These are phyloP conservation scores for Phalacrocorax pelagicus DNA, from an alignment of 2,113 vertebrate species.

Conservation along the genomic window DNA sequence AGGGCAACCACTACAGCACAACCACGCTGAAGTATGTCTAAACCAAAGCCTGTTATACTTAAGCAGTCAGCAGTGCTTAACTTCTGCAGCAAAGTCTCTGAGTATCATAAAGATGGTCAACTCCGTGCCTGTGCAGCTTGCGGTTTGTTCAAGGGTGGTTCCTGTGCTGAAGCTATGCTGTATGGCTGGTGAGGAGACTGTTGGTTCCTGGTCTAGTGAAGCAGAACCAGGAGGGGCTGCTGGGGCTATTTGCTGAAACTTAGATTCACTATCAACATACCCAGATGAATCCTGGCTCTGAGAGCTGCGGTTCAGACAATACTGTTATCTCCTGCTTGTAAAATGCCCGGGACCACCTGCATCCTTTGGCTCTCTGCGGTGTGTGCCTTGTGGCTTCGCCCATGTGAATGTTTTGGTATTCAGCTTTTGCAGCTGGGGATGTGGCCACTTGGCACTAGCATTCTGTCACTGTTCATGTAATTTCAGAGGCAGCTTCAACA, in stretches of 20 bases:
- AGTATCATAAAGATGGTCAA: neutral
- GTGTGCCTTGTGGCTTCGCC: neutral
- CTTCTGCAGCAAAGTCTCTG: neutral
- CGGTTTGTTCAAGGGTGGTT: conserved; percentile 26
- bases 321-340: neutral
- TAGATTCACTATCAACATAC: neutral
- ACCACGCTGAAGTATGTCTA: neutral
- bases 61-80: neutral
- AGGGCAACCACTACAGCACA: neutral
- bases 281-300: neutral
- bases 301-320: neutral
- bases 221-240: conserved; percentile 2
- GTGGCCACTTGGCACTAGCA: neutral
- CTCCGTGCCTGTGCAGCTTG: neutral
- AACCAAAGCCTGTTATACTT: neutral
- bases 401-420: neutral
- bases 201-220: neutral
- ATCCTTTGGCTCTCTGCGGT: neutral
- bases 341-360: neutral
- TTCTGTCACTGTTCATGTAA: neutral
- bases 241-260: neutral
- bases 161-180: neutral
- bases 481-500: neutral
- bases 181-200: neutral
- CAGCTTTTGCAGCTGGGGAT: neutral